Percentiles rank a stretch among this genome's conserved stretches.
phyloP scores from a whole-genome alignment of 2,797 vertebrate genomes.

The Sebastes vulpes region DNA sequence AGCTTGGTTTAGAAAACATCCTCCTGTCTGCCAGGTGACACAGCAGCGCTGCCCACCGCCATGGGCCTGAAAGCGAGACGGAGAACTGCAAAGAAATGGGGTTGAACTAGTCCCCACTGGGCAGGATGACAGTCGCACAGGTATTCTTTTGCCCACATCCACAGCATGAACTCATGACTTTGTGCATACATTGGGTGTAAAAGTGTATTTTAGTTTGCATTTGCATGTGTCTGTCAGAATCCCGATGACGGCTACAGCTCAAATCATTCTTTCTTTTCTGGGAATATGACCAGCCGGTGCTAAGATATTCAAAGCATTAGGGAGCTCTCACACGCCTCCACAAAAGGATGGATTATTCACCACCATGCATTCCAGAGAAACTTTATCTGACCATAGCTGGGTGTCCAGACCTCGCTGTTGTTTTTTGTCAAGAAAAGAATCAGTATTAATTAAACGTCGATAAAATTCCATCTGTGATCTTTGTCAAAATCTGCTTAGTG shows the following conservation, averaged over 20 bases:
- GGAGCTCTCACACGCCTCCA: background rate
- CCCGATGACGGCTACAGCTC: background rate
- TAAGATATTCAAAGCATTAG: conserved; percentile 3
- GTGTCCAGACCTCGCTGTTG: background rate
- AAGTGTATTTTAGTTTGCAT: background rate
- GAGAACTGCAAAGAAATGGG: conserved; percentile 16
- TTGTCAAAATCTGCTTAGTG: background rate
- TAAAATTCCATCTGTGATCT: conserved; percentile 28
- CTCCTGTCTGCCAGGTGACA: conserved; percentile 51
- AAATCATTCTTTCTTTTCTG: conserved; percentile 1
- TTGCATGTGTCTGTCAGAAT: conserved; percentile 18
- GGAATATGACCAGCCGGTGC: background rate
- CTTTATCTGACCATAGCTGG: background rate
- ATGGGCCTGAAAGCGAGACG: conserved; percentile 15
- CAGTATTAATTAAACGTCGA: conserved; percentile 16
- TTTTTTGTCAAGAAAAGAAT: background rate
- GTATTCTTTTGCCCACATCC: conserved; percentile 4
- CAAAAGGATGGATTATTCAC: conserved; percentile 20
- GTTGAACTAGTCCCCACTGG: conserved; percentile 23
- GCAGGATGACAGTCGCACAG: conserved; percentile 19
- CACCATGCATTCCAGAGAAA: background rate
- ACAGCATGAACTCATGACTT: conserved; percentile 14
- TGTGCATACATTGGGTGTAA: background rate
- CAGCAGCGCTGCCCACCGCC: conserved; percentile 20
- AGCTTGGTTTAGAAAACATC: conserved; percentile 50